A percentile compares a stretch with the other conserved stretches of the same genome.
These are phyloP conservation scores for Athalia rosae DNA, from an alignment of 2,888 invertebrate species.

Conservation along the genomic window DNA sequence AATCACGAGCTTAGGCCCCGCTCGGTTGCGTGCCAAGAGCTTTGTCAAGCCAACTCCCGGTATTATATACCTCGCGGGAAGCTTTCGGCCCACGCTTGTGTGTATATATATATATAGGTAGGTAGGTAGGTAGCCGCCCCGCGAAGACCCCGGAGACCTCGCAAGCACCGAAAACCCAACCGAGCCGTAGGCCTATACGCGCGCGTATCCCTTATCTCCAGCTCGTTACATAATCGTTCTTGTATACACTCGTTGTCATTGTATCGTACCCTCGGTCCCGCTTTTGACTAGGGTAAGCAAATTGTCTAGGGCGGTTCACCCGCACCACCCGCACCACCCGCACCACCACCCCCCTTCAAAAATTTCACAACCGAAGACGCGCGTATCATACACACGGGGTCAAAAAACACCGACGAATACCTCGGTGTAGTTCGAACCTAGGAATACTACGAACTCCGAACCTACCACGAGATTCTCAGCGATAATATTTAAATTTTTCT, in stretches of 20 bases:
- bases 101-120: too few species aligned
- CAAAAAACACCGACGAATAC: too few species aligned
- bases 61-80: too few species aligned
- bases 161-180: slow-evolving; percentile 5
- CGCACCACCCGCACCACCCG: neutral
- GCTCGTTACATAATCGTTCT: slow-evolving; percentile 64
- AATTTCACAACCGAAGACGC: neutral
- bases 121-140: neutral
- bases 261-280: slow-evolving; percentile 51
- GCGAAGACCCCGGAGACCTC: slow-evolving; percentile 18
- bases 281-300: slow-evolving; percentile 31
- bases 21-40: slow-evolving; percentile 41
- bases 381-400: neutral
- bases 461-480: neutral
- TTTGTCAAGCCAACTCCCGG: slow-evolving; percentile 28
- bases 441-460: too few species aligned
- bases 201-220: slow-evolving; percentile 58
- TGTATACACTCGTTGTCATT: slow-evolving; percentile 59
- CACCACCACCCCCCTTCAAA: neutral
- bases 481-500: too few species aligned
- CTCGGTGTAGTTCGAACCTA: too few species aligned
- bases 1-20: slow-evolving; percentile 44
- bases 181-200: slow-evolving; percentile 7
- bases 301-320: slow-evolving; percentile 9
- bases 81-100: too few species aligned